Base-by-base conservation (phyloP, 2,797 vertebrate species). In the Malurus splendens region DNA sequence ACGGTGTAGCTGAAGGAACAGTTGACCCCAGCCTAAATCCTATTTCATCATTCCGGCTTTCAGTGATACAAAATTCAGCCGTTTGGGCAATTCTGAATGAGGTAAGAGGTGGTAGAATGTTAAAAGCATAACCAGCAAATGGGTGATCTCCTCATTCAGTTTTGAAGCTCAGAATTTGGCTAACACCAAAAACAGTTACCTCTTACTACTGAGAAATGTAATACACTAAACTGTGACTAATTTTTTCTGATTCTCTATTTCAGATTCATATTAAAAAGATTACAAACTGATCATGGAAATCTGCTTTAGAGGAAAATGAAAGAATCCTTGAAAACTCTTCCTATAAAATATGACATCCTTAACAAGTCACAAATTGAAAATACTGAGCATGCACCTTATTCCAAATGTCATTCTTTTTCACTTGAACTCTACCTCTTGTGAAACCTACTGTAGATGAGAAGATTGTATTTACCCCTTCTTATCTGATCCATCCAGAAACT, bases 21-120 rank as follows among this genome's bases (percentile, higher is more conserved):
- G 97, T 99, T 72, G 98, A 99, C 84, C 97, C 98, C 50, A 96
- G 83, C 62, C 97, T 99, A 82, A 99, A 99, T 88, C 99, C 99
- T 9, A 96, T 99, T 91, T 54, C 98, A 93, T 98, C 98, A 36
- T 97, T 99, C 73, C 98, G 99, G 48, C 98, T 99, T 66, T 98
- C 98, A 1, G 98, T 99, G 54, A 96, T 98, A 94, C 98, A 99
- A 94, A 98, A 99, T 95, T 99, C 99, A 5, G 98, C 98, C 7
- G 99, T 99, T 28, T 99, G 99, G 99, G 98, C 98, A 90, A 99
- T 99, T 96, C 94, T 99, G 84, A 99, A 99, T 93, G 99, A 99
- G 97, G 99, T 99, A 94, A 97, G 98, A 55, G 42, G 30, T 45
- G 39, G 25, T 4, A 44, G 19, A 86, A 56, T 10, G 22, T 27